Evolutionary conservation across 2,888 invertebrate species (phyloP), one percentile per base, ranked within the genome.

Genomic region (Meiosimyza platycephala): DNA sequence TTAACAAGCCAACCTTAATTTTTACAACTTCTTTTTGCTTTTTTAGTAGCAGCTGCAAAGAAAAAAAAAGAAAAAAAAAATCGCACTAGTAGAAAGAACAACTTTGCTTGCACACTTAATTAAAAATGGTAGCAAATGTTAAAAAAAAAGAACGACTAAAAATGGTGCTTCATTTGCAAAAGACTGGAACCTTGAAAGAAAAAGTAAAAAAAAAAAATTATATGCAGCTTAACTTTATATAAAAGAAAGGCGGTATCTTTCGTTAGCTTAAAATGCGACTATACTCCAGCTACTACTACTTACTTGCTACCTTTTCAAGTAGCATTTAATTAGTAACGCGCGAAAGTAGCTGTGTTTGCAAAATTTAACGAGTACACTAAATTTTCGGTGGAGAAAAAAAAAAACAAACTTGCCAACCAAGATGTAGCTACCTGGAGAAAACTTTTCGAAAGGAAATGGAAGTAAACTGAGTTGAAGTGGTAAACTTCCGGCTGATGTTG

Each of bases 1-100:
- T 85, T 84, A 85, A 86, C 86, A 85, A 84, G 82, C 77, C 79
- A 79, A 79, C 79, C 80, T 74, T 75, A 74, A 74, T 71, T 75
- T 74, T 66, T 40, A 40, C 40, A 40, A 66, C 72, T 59, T 54
- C 67, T 64, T 55, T 62, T 64, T 64, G 40, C 52, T 47, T 16
- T 50, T 33, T 65, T 9, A 48, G 9, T 9, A 50, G 12, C 48
- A 18, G 33, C 47, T 63, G 50, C 9, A 40, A 40, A 40, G 40
- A 40, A 40, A 48, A 6, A 65, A 51, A 40, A 55, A 48, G 63
- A 18, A 48, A 13, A 28, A 18, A 63, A 52, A 50, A 54, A 62
- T 16, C 18, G 48, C 28, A 47, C 60, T 54, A 48, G 28, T 59
- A 68, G 73, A 74, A 74, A 72, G 79, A 79, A 80, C 78, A 81